A percentile compares a stretch with the other conserved stretches of the same genome.
phyloP scores from a whole-genome alignment of 2,888 invertebrate genomes.

The Gastrophysa polygoni region DNA sequence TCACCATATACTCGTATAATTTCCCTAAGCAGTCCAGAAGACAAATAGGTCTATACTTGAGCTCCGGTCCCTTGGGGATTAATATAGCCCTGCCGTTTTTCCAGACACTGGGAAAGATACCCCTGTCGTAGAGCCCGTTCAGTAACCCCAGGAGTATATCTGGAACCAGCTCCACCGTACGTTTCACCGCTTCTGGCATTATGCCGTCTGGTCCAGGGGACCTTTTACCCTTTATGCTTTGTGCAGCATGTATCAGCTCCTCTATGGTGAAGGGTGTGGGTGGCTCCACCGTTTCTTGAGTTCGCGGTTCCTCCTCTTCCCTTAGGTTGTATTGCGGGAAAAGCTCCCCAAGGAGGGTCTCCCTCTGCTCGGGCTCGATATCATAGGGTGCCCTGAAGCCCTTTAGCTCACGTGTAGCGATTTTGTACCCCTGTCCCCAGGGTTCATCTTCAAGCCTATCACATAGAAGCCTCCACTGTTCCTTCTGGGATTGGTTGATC shows the following conservation, averaged over 20 bases:
- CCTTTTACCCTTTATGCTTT: background rate
- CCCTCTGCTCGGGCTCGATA: too few relatives aligned
- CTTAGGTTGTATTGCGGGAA: background rate
- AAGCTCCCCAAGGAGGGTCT: background rate
- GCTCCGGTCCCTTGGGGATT: background rate
- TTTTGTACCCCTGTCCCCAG: constrained; percentile 3
- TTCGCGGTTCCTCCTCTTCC: background rate
- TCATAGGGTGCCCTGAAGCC: too few relatives aligned
- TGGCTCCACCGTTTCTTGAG: too few relatives aligned
- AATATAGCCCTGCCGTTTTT: background rate
- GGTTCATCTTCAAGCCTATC: constrained; percentile 3
- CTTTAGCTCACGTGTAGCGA: background rate
- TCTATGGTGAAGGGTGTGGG: constrained; percentile 13
- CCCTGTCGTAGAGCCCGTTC: background rate
- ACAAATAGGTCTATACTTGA: background rate
- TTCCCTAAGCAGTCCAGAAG: too few relatives aligned
- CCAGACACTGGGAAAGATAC: background rate
- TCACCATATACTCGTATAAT: too few relatives aligned
- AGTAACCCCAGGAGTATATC: background rate
- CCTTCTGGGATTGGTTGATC: background rate
- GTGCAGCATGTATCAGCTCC: background rate
- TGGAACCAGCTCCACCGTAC: background rate
- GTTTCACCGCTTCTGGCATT: background rate
- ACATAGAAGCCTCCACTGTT: background rate
- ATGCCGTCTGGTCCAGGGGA: background rate